These are phyloP conservation scores for Drosophila silvestris DNA, from an alignment of 2,888 invertebrate genomes.

Conservation along the genomic window DNA sequence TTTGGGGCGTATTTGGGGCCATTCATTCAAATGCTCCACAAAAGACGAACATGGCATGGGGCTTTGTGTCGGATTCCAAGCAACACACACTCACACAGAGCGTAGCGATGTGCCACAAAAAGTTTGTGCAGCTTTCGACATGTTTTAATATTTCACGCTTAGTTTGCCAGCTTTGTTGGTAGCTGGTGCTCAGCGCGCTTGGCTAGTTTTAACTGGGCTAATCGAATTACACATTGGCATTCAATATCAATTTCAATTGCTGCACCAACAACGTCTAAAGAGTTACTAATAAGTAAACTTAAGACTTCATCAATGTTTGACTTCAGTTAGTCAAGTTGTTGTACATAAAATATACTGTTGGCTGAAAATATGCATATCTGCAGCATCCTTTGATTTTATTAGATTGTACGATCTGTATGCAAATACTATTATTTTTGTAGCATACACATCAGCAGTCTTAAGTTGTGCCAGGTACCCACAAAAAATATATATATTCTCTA, in stretches of 20 bases:
- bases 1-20: slow-evolving; percentile 14
- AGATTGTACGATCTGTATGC: slow-evolving; percentile 3
- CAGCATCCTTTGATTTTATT: slow-evolving; percentile 24
- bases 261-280: background rate
- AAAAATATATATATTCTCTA: background rate
- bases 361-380: slow-evolving; percentile 8
- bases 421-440: slow-evolving; percentile 16
- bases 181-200: slow-evolving; percentile 5
- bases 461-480: background rate
- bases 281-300: background rate
- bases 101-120: slow-evolving; percentile 9
- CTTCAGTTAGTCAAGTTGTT: background rate
- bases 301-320: background rate
- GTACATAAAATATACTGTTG: background rate
- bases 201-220: slow-evolving; percentile 48
- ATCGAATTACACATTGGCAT: slow-evolving; percentile 60
- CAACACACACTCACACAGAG: slow-evolving; percentile 5
- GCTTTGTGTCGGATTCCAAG: slow-evolving; percentile 14
- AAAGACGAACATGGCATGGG: slow-evolving; percentile 17
- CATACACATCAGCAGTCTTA: slow-evolving; percentile 16
- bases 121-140: slow-evolving; percentile 30
- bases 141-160: slow-evolving; percentile 48
- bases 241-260: slow-evolving; percentile 41
- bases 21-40: slow-evolving; percentile 35
- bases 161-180: slow-evolving; percentile 20